Evolutionary conservation across 2,888 invertebrate species (phyloP).

Genomic region (Caenorhabditis parvicauda): DNA sequence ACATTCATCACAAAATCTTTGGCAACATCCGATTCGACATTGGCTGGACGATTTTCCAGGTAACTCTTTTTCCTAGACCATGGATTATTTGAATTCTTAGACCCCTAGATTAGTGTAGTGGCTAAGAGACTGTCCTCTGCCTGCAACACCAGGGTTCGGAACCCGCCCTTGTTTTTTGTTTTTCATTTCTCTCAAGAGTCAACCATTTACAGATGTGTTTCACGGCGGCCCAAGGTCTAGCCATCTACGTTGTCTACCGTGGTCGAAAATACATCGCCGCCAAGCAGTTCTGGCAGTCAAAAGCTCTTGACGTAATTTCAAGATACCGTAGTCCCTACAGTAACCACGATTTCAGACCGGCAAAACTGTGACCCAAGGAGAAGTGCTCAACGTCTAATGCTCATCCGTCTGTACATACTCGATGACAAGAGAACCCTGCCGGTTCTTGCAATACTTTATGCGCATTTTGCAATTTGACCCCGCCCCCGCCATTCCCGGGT

Average conservation of each 20-base stretch:
- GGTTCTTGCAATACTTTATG: too few relatives aligned
- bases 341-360: too few relatives aligned
- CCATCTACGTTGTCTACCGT: constrained; percentile 46
- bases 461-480: too few relatives aligned
- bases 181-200: not conserved
- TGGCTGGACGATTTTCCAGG: constrained; percentile 42
- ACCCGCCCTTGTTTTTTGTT: not conserved
- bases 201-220: constrained; percentile 30
- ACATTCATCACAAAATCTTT: constrained; percentile 38
- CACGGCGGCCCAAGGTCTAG: constrained; percentile 41
- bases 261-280: constrained; percentile 41
- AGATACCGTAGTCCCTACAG: too few relatives aligned
- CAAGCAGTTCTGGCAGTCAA: constrained; percentile 34
- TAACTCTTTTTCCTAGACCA: constrained; percentile 5
- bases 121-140: too few relatives aligned
- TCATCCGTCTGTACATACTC: too few relatives aligned
- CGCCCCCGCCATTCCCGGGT: too few relatives aligned
- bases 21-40: constrained; percentile 43
- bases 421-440: too few relatives aligned
- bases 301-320: too few relatives aligned
- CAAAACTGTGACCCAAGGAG: too few relatives aligned
- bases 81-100: not conserved
- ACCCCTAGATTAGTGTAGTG: not conserved
- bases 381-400: too few relatives aligned
- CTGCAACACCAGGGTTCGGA: not conserved